Conservation (phyloP, 2,113 vertebrate species). For the Silurus meridionalis region DNA sequence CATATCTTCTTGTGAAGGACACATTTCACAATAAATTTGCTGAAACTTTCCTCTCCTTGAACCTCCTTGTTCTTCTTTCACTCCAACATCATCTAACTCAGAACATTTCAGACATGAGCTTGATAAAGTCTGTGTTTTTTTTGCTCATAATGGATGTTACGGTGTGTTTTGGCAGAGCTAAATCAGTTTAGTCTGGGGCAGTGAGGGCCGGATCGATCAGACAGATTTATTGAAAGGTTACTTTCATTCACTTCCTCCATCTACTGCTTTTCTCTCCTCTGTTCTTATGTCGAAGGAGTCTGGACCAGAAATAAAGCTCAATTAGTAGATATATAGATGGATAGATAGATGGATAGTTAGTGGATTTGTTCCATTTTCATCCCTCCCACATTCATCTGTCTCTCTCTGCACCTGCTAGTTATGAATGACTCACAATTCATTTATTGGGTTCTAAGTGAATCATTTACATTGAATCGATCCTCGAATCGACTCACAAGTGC, state of each 20-base stretch:
- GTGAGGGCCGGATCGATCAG: background rate
- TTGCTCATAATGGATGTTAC: background rate
- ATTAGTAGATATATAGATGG: background rate
- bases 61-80: background rate
- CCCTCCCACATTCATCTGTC: slow-evolving; percentile 28
- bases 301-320: background rate
- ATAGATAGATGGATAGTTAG: background rate
- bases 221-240: slow-evolving; percentile 2
- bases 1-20: background rate
- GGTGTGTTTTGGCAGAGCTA: background rate
- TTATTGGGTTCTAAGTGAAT: background rate
- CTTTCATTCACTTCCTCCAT: background rate
- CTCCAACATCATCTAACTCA: too few relatives aligned
- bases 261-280: background rate
- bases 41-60: background rate
- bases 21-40: background rate
- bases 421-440: slow-evolving; percentile 10
- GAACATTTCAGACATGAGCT: background rate
- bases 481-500: background rate
- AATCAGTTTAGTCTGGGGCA: background rate
- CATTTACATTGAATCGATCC: background rate
- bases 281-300: background rate
- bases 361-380: background rate
- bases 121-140: background rate
- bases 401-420: background rate